phyloP scores from a whole-genome alignment of 37 sponge, comb jelly and placozoan species.

The Spongia lamella region DNA sequence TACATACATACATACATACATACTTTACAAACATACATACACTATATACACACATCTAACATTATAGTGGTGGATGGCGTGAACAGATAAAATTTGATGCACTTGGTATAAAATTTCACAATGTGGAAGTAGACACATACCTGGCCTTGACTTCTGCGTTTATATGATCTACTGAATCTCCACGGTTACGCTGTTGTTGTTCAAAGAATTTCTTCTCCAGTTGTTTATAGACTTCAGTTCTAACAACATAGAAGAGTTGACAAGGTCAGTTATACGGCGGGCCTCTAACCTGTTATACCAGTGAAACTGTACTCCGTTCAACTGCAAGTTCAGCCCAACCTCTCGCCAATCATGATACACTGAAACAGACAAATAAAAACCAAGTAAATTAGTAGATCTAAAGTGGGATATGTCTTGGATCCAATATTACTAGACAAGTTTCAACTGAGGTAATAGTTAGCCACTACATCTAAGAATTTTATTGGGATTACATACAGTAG shows the following conservation, averaged over 20 bases:
- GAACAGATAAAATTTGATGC: too few relatives aligned
- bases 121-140: background rate
- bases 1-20: too few relatives aligned
- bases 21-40: background rate
- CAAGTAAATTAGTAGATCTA: too few relatives aligned
- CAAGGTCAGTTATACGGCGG: background rate
- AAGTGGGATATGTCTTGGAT: too few relatives aligned
- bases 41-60: slow-evolving; percentile 2
- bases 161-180: background rate
- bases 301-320: slow-evolving; percentile 70
- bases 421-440: too few relatives aligned
- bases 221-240: slow-evolving; percentile 5
- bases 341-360: too few relatives aligned
- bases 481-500: too few relatives aligned
- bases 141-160: background rate
- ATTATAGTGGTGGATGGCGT: too few relatives aligned
- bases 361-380: too few relatives aligned
- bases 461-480: too few relatives aligned
- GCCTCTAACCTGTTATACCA: slow-evolving; percentile 74
- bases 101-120: background rate
- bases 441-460: too few relatives aligned
- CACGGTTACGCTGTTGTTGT: too few relatives aligned
- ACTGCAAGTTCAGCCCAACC: slow-evolving; percentile 25
- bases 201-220: background rate
- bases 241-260: background rate